Evolutionary conservation across 2,888 invertebrate genomes (phyloP).

Genomic region (Sisyra nigra): DNA sequence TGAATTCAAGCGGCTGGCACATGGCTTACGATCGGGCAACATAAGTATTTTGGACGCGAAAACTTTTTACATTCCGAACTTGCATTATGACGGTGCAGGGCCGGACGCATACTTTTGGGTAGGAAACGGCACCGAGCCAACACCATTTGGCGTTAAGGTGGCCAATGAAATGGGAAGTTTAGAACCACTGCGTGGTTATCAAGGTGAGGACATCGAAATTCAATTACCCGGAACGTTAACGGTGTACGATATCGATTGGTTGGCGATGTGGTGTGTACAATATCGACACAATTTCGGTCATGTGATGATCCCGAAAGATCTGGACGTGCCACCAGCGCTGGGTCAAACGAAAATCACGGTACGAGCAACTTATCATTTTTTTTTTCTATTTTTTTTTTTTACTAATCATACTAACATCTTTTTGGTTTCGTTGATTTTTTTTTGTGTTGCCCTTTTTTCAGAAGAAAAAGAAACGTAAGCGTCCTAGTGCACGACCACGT

Average conservation of each 20-base stretch:
- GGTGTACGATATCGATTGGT: conserved; percentile 83
- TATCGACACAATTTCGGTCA: conserved; percentile 84
- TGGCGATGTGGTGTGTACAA: conserved; percentile 83
- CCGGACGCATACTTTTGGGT: conserved; percentile 92
- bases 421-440: conserved; percentile 1
- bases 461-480: conserved; percentile 6
- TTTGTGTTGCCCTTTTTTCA: conserved; percentile 6
- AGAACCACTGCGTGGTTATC: conserved; percentile 67
- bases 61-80: conserved; percentile 81
- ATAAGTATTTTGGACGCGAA: conserved; percentile 82
- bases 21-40: conserved; percentile 79
- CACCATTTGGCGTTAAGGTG: conserved; percentile 67
- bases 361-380: conserved; percentile 25
- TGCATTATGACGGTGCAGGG: conserved; percentile 83
- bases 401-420: not conserved
- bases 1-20: conserved; percentile 73
- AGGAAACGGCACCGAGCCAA: conserved; percentile 73
- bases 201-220: conserved; percentile 84
- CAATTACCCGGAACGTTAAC: conserved; percentile 71
- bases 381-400: not conserved
- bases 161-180: conserved; percentile 79
- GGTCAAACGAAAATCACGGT: conserved; percentile 85
- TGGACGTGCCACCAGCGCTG: conserved; percentile 79
- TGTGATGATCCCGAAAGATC: conserved; percentile 68
- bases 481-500: not conserved